These are phyloP conservation scores for Limanda limanda DNA, from an alignment of 2,113 vertebrate genomes.

Conservation along the genomic window DNA sequence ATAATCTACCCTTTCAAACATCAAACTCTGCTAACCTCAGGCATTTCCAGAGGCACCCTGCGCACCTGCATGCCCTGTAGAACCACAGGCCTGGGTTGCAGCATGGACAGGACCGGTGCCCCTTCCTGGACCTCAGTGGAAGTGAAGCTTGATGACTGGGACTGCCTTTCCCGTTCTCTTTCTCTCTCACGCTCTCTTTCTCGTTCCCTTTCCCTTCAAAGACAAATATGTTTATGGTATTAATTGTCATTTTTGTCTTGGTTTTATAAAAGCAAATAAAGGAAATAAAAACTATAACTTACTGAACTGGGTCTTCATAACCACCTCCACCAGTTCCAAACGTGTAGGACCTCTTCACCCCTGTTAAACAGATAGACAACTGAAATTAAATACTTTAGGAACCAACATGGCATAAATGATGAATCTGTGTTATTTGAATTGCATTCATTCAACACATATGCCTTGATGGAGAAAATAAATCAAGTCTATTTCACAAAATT, in stretches of 20 bases:
- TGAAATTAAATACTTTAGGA: neutral
- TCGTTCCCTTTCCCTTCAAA: constrained; percentile 84
- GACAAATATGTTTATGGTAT: constrained; percentile 2
- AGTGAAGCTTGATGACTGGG: constrained; percentile 93
- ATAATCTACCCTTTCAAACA: constrained; percentile 10
- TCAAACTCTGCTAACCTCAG: constrained; percentile 70
- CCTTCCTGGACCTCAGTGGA: constrained; percentile 90
- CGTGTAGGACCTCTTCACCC: constrained; percentile 91
- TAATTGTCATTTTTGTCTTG: neutral
- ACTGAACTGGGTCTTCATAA: constrained; percentile 91
- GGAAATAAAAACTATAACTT: constrained; percentile 54
- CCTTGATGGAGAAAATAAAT: neutral
- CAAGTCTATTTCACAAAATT: neutral
- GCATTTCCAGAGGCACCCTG: constrained; percentile 90
- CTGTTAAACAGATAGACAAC: constrained; percentile 66
- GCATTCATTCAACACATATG: too few species aligned
- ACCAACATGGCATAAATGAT: too few species aligned
- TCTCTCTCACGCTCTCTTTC: constrained; percentile 74
- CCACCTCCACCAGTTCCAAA: constrained; percentile 90
- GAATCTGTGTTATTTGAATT: too few species aligned
- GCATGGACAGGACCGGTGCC: constrained; percentile 82
- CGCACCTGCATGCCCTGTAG: constrained; percentile 94
- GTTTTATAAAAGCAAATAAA: neutral
- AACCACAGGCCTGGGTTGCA: constrained; percentile 88
- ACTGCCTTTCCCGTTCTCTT: constrained; percentile 88